phyloP scores from a whole-genome alignment of 2,888 invertebrate genomes.

The Agapetus fuscipes region DNA sequence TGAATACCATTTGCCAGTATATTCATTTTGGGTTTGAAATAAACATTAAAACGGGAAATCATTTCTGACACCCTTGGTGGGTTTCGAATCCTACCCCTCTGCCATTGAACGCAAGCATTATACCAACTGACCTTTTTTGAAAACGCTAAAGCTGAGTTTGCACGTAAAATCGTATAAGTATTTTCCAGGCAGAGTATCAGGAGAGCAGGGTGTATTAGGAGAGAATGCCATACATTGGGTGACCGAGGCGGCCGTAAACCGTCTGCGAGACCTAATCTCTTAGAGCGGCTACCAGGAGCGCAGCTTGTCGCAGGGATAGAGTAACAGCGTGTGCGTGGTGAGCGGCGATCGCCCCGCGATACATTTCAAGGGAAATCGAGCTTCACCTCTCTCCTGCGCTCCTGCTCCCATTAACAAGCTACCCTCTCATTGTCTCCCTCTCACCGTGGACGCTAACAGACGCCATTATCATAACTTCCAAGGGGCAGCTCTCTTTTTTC shows the following conservation, averaged over 20 bases:
- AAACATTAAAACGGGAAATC: too few species aligned
- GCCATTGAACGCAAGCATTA: too few species aligned
- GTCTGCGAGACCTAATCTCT: slow-evolving; percentile 22
- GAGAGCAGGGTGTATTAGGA: too few species aligned
- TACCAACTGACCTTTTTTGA: too few species aligned
- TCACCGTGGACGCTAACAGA: slow-evolving; percentile 7
- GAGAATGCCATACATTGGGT: too few species aligned
- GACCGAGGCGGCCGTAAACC: slow-evolving; percentile 17
- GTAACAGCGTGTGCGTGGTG: slow-evolving; percentile 22
- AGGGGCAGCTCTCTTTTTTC: slow-evolving; percentile 1
- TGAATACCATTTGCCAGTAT: too few species aligned
- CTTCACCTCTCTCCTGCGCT: slow-evolving; percentile 11
- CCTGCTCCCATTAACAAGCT: slow-evolving; percentile 14
- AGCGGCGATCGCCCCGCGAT: slow-evolving; percentile 24
- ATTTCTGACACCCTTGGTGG: too few species aligned
- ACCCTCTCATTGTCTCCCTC: slow-evolving; percentile 11
- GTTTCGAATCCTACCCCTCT: too few species aligned
- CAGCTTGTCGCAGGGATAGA: neutral
- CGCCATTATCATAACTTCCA: slow-evolving; percentile 18
- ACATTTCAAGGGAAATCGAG: slow-evolving; percentile 20
- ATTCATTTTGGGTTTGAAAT: too few species aligned
- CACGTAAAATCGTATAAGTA: too few species aligned
- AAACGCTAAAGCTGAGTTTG: too few species aligned
- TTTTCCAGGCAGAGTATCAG: too few species aligned
- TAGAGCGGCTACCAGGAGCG: slow-evolving; percentile 15